These are phyloP conservation scores for Onthophagus sagittarius DNA, from an alignment of 2,888 invertebrate species.

Conservation along the genomic window DNA sequence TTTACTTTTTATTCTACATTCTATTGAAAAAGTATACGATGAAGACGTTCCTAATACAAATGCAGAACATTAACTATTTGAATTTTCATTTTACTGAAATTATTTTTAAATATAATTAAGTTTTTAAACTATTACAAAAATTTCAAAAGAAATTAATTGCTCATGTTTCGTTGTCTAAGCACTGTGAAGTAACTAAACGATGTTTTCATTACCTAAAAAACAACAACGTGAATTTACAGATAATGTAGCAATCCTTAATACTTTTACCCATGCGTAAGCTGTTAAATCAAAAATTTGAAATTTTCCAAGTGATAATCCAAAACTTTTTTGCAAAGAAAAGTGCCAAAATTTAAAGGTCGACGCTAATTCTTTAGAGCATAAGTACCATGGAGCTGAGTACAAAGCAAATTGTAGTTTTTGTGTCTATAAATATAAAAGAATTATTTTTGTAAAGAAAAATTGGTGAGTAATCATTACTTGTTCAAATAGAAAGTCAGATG, in stretches of 20 bases:
- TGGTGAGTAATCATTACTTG: not conserved
- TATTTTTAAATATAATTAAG: too few relatives aligned
- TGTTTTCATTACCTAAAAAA: not conserved
- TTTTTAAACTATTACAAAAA: too few relatives aligned
- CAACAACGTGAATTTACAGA: not conserved
- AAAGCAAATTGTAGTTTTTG: not conserved
- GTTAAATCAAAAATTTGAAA: not conserved
- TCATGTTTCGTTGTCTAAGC: not conserved
- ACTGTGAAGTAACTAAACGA: not conserved
- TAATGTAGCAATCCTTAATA: too few relatives aligned
- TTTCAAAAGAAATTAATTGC: too few relatives aligned
- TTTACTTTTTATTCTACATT: too few relatives aligned
- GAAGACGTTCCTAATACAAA: too few relatives aligned
- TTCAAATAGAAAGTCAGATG: not conserved
- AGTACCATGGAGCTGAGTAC: not conserved
- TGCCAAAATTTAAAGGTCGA: not conserved
- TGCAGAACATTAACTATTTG: too few relatives aligned
- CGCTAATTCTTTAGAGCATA: not conserved
- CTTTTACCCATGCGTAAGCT: not conserved
- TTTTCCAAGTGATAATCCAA: not conserved
- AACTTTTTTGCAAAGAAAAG: not conserved
- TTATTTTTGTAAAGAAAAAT: too few relatives aligned
- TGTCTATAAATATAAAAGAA: not conserved
- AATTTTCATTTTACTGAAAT: too few relatives aligned
- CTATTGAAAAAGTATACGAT: too few relatives aligned